These are phyloP conservation scores for Corythoichthys haematopterus DNA, from an alignment of 2,113 vertebrate species.

Conservation along the genomic window DNA sequence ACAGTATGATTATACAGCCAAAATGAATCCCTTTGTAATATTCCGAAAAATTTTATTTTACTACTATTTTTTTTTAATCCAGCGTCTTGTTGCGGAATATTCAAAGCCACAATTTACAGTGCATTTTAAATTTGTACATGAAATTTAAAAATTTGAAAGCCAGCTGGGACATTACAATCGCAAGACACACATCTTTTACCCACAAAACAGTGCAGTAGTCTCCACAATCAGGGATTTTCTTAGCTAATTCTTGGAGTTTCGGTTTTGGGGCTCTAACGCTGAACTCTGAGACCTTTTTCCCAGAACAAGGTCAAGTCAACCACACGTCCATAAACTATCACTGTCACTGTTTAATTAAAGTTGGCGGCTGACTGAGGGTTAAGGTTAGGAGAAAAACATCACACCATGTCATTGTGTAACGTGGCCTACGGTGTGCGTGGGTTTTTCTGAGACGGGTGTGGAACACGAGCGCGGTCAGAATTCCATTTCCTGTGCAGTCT, in stretches of 20 bases:
- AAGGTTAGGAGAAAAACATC: conserved; percentile 13
- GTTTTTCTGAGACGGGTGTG: conserved; percentile 38
- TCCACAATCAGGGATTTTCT: too few species aligned
- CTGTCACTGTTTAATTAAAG: conserved; percentile 26
- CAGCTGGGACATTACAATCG: too few species aligned
- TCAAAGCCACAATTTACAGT: too few species aligned
- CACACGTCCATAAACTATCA: conserved; percentile 42
- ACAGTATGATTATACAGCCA: too few species aligned
- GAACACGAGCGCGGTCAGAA: conserved; percentile 39
- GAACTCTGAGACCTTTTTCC: conserved; percentile 7
- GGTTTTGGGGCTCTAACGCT: conserved; percentile 2
- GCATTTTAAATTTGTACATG: too few species aligned
- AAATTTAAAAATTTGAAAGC: too few species aligned
- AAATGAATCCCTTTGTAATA: too few species aligned
- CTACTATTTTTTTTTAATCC: too few species aligned
- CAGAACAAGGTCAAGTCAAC: background rate
- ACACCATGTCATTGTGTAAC: conserved; percentile 44
- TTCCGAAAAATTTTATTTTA: too few species aligned
- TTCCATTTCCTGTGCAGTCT: conserved; percentile 44
- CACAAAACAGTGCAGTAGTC: too few species aligned
- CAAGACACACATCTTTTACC: too few species aligned
- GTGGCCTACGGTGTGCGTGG: conserved; percentile 34
- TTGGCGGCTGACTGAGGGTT: conserved; percentile 12
- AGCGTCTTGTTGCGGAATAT: too few species aligned
- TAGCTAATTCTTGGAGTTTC: background rate